Evolutionary conservation across 2,888 invertebrate genomes (phyloP), one percentile per base, ranked within the genome.

Genomic region (Orthonychiurus folsomi): DNA sequence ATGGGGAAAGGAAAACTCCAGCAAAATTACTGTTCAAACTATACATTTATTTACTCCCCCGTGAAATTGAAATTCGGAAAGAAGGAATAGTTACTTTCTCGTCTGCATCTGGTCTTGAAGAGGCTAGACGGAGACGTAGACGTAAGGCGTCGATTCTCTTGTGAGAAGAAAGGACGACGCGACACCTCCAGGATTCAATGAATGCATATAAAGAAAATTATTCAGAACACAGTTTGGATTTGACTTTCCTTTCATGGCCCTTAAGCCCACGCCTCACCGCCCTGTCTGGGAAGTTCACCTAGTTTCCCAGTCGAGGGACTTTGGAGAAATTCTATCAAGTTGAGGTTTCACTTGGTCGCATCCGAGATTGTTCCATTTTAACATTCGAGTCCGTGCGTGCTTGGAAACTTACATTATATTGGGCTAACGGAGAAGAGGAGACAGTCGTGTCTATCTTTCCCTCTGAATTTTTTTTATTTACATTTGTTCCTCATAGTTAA

Each of bases 281-380:
- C 37, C 9, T 37, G 5, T 37, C 37, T 37, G 37, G 9, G n/a
- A n/a, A n/a, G 37, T 37, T 15, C 37, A 9, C 5, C 37, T 37
- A 37, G 37, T 37, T 37, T 37, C 37, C 37, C 37, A 37, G 37
- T 37, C 37, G n/a, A n/a, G n/a, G n/a, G n/a, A n/a, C n/a, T n/a
- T n/a, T n/a, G n/a, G n/a, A n/a, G n/a, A n/a, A n/a, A n/a, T n/a
- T n/a, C n/a, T n/a, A n/a, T n/a, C 5, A 37, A 37, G 37, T 37
- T 9, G 37, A 37, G 15, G 37, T 37, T 37, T 37, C 37, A 15
- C 37, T 37, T 37, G 9, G 37, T 37, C 37, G 37, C 37, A 5
- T 37, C 37, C 15, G n/a, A n/a, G n/a, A n/a, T n/a, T n/a, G n/a
- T n/a, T n/a, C n/a, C n/a, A n/a, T n/a, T n/a, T n/a, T n/a, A n/a